These are phyloP conservation scores for Drosophila kokeensis DNA, from an alignment of 2,888 invertebrate species.

Conservation along the genomic window DNA sequence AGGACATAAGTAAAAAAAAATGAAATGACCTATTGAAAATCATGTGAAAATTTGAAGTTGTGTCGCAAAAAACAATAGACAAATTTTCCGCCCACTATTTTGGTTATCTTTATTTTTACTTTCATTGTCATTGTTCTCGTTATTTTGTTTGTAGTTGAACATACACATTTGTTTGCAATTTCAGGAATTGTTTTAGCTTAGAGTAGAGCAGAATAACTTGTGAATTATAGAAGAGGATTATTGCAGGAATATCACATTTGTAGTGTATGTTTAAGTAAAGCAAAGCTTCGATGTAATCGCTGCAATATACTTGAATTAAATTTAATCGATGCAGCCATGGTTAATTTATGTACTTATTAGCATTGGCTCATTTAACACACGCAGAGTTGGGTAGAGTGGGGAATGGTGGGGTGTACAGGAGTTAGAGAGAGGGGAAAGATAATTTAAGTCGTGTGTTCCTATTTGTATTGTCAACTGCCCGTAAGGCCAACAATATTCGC, in stretches of 20 bases:
- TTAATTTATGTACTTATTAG: constrained; percentile 64
- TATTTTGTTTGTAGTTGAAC: constrained; percentile 13
- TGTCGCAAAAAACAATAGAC: constrained; percentile 54
- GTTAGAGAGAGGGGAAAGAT: not conserved
- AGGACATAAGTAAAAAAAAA: constrained; percentile 32
- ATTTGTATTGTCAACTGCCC: not conserved
- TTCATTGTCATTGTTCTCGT: constrained; percentile 13
- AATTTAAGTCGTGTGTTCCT: not conserved
- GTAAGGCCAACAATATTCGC: not conserved
- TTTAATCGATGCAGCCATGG: constrained; percentile 28
- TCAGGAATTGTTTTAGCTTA: not conserved
- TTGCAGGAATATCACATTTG: not conserved
- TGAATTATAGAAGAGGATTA: not conserved
- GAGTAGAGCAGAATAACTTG: not conserved
- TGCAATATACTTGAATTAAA: not conserved
- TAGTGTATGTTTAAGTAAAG: not conserved
- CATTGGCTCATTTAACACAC: constrained; percentile 39
- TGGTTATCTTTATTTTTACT: constrained; percentile 20
- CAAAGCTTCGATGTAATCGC: constrained; percentile 28
- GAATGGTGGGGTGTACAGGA: not conserved
- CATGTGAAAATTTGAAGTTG: constrained; percentile 58
- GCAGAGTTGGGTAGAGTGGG: not conserved
- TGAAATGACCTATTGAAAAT: constrained; percentile 37
- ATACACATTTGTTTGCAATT: constrained; percentile 22
- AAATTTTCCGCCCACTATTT: constrained; percentile 39